Evolutionary conservation across 1,140 invertebrate genomes (phyloP).

Genomic region (Cecropterus lyciades): DNA sequence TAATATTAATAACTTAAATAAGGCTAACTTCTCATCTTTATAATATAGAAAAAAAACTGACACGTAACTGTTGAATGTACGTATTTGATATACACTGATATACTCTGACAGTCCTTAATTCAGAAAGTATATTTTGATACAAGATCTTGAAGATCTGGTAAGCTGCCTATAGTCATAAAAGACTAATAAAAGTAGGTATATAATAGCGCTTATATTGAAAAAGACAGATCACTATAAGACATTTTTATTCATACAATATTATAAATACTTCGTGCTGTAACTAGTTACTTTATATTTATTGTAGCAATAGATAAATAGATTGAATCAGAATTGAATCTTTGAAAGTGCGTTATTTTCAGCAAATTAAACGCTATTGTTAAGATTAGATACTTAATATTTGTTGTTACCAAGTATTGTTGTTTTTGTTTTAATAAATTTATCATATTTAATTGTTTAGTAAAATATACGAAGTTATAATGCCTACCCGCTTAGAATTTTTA

Average conservation of each 20-base stretch:
- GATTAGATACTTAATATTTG: conserved; percentile 8
- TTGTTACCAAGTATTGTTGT: conserved; percentile 16
- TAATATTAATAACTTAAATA: too few relatives aligned
- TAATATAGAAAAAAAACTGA: too few relatives aligned
- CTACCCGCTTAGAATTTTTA: background rate
- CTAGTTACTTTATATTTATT: conserved; percentile 18
- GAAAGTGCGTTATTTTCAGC: conserved; percentile 1
- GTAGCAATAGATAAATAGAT: conserved; percentile 12
- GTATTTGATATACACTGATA: too few relatives aligned
- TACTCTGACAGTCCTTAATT: too few relatives aligned
- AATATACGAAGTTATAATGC: conserved; percentile 34
- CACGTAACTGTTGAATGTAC: too few relatives aligned
- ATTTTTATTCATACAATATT: conserved; percentile 18
- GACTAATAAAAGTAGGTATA: too few relatives aligned
- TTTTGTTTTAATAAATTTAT: conserved; percentile 1
- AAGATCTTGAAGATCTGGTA: too few relatives aligned
- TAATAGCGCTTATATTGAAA: too few relatives aligned
- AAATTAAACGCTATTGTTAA: background rate
- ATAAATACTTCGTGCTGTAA: conserved; percentile 18
- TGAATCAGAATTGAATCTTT: conserved; percentile 1
- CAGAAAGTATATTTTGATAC: too few relatives aligned
- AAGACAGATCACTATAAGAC: background rate
- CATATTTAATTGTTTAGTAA: conserved; percentile 8
- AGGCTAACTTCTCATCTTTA: too few relatives aligned
- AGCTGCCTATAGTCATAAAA: too few relatives aligned